Evolutionary conservation across 2,888 invertebrate genomes (phyloP).

Genomic region (Rosalia funebris): DNA sequence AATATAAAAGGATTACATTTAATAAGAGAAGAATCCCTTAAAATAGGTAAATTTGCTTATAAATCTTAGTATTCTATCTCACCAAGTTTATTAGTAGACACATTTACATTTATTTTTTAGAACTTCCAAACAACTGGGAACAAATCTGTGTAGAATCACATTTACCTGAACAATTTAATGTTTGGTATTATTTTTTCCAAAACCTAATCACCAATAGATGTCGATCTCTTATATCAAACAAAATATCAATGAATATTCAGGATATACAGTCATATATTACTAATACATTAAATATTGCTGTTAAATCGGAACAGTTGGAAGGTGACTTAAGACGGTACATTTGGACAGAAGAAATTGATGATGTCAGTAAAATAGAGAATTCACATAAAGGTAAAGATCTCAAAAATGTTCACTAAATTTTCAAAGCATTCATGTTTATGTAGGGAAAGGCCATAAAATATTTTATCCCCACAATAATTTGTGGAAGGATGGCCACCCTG

Average conservation of each 20-base stretch:
- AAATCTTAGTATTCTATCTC: too few species aligned
- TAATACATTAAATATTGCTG: constrained; percentile 49
- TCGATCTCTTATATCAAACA: constrained; percentile 69
- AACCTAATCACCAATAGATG: constrained; percentile 77
- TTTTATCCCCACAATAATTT: too few species aligned
- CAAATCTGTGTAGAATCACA: constrained; percentile 70
- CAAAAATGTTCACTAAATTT: too few species aligned
- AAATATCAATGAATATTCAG: constrained; percentile 51
- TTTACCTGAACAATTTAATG: constrained; percentile 69
- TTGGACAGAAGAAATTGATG: constrained; percentile 76
- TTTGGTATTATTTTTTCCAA: constrained; percentile 80
- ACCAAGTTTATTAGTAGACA: too few species aligned
- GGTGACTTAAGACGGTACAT: constrained; percentile 76
- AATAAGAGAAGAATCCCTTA: constrained; percentile 75
- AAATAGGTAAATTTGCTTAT: constrained; percentile 67
- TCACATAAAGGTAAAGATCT: constrained; percentile 54
- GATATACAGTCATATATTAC: constrained; percentile 63
- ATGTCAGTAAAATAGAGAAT: constrained; percentile 63
- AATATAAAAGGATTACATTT: constrained; percentile 78
- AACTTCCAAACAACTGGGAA: constrained; percentile 72
- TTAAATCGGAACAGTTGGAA: constrained; percentile 41
- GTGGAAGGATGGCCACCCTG: too few species aligned
- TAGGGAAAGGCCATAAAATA: too few species aligned
- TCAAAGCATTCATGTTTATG: too few species aligned
- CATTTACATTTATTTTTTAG: too few species aligned